Percentiles rank a stretch among this genome's conserved stretches.
Conservation (phyloP, 2,888 invertebrate genomes). For the Drosophila dives region DNA sequence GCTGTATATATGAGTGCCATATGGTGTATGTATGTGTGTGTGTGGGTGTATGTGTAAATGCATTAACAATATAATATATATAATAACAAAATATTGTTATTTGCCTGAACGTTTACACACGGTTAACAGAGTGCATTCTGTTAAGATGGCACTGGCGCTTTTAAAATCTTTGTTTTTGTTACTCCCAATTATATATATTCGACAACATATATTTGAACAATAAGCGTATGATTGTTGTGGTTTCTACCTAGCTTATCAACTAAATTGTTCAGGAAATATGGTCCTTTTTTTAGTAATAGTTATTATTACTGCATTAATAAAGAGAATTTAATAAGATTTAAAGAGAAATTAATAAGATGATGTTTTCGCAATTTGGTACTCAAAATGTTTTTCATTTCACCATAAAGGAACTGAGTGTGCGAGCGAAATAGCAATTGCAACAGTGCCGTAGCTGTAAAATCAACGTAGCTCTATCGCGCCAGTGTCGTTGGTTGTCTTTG, state of each 20-base stretch:
- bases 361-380: background rate
- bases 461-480: constrained; percentile 8
- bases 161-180: background rate
- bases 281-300: background rate
- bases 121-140: constrained; percentile 29
- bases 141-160: constrained; percentile 10
- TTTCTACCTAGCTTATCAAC: constrained; percentile 28
- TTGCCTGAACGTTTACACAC: constrained; percentile 8
- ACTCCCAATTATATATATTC: no score
- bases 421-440: constrained; percentile 22
- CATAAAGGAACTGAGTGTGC: constrained; percentile 11
- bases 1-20: constrained; percentile 7
- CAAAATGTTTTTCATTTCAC: constrained; percentile 14
- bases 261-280: background rate
- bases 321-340: background rate
- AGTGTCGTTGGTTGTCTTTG: constrained; percentile 5
- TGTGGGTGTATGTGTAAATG: constrained; percentile 17
- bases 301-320: background rate
- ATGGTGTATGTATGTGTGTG: constrained; percentile 3
- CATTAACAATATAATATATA: constrained; percentile 1
- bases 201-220: background rate
- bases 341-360: background rate
- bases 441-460: constrained; percentile 8
- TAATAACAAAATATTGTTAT: constrained; percentile 14
- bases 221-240: background rate